Evolutionary conservation across 2,113 vertebrate species (phyloP).

Genomic region (Notechis scutatus): DNA sequence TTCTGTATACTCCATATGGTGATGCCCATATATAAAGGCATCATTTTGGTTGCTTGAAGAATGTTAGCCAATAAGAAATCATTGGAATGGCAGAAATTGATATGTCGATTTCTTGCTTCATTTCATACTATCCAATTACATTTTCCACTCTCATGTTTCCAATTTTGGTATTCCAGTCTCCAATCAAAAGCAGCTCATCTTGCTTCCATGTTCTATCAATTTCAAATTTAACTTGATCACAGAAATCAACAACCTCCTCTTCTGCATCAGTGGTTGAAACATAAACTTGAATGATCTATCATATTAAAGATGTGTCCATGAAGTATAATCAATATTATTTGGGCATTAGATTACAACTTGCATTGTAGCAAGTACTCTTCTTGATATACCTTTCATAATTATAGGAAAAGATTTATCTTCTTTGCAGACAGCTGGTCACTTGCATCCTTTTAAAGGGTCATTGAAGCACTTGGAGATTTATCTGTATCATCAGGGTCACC

Average conservation of each 20-base stretch:
- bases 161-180: neutral
- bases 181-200: neutral
- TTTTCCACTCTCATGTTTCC: neutral
- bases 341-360: neutral
- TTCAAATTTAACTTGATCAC: neutral
- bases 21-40: neutral
- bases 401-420: neutral
- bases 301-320: neutral
- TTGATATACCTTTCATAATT: neutral
- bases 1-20: neutral
- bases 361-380: neutral
- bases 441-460: too few relatives aligned
- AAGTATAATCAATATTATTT: neutral
- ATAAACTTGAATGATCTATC: neutral
- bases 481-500: too few relatives aligned
- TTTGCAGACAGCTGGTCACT: too few relatives aligned
- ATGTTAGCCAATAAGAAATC: neutral
- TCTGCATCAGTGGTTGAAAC: neutral
- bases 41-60: neutral
- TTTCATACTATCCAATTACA: neutral
- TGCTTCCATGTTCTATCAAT: neutral
- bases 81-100: neutral
- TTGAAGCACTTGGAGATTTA: too few relatives aligned
- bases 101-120: neutral
- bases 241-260: neutral